A percentile compares a stretch with the other conserved stretches of the same genome.
These are phyloP conservation scores for Acleris holmiana DNA, from an alignment of 2,888 invertebrate species.

Conservation along the genomic window DNA sequence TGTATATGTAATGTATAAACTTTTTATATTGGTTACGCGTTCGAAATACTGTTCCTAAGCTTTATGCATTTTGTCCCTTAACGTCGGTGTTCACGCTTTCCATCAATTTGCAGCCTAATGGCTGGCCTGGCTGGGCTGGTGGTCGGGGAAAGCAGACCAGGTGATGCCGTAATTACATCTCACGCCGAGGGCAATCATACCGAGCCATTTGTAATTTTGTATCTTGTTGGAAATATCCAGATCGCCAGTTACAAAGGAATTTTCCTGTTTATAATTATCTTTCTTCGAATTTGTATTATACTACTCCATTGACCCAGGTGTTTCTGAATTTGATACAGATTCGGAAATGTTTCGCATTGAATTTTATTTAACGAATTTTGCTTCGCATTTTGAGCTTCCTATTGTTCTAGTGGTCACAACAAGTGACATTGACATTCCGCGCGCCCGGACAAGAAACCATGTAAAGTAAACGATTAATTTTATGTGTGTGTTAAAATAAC, in stretches of 20 bases:
- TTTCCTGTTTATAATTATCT: no score
- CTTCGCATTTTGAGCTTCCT: background rate
- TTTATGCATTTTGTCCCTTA: no score
- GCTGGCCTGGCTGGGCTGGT: constrained; percentile 2
- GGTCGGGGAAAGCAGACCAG: constrained; percentile 31
- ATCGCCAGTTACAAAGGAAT: background rate
- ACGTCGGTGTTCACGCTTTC: constrained; percentile 29
- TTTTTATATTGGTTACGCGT: no score
- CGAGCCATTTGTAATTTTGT: constrained; percentile 8
- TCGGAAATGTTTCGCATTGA: background rate
- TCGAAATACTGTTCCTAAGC: no score
- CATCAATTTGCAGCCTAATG: constrained; percentile 31
- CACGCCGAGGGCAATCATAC: constrained; percentile 18
- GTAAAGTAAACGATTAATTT: constrained; percentile 19
- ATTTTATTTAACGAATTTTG: background rate
- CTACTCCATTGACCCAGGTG: constrained; percentile 17
- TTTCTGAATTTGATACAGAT: constrained; percentile 12
- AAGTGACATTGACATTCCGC: constrained; percentile 11
- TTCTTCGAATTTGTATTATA: constrained; percentile 1
- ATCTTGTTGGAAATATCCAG: constrained; percentile 6
- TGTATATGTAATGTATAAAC: no score
- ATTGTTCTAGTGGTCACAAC: constrained; percentile 4
- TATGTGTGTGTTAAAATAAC: constrained; percentile 28
- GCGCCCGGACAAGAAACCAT: constrained; percentile 9
- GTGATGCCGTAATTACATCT: constrained; percentile 18